phyloP scores from a whole-genome alignment of 2,797 vertebrate species.

The Discoglossus pictus region DNA sequence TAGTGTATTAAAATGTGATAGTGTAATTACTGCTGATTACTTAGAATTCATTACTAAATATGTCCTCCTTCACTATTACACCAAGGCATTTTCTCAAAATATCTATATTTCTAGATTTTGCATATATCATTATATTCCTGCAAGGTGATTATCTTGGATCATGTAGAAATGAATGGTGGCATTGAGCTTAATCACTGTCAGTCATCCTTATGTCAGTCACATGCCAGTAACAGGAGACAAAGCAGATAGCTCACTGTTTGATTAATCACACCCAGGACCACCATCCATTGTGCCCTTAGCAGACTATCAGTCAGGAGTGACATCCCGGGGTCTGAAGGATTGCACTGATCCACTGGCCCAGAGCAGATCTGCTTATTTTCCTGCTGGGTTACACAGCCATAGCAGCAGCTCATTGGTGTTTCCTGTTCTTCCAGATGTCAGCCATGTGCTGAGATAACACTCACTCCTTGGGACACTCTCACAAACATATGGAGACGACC shows the following conservation, averaged over 20 bases:
- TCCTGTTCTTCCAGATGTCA: conserved; percentile 61
- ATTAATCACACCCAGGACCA: conserved; percentile 37
- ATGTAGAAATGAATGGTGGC: conserved; percentile 26
- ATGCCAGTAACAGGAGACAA: conserved; percentile 28
- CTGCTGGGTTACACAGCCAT: conserved; percentile 10
- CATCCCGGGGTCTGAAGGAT: conserved; percentile 17
- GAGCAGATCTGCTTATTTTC: conserved; percentile 16
- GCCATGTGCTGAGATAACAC: conserved; percentile 52
- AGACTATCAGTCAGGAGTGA: conserved; percentile 43
- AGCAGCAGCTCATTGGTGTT: conserved; percentile 34
- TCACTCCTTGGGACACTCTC: conserved; percentile 47
- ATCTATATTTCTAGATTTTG: not conserved
- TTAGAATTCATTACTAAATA: too few species aligned
- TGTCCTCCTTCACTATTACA: too few species aligned
- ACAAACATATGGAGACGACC: conserved; percentile 53
- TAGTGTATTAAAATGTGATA: too few species aligned
- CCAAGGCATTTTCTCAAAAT: too few species aligned
- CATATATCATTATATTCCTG: conserved; percentile 13
- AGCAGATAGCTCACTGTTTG: conserved; percentile 31
- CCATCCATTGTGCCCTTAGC: conserved; percentile 34
- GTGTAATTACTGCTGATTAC: too few species aligned
- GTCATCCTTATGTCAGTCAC: conserved; percentile 33
- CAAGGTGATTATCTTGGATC: conserved; percentile 31
- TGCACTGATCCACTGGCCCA: conserved; percentile 23
- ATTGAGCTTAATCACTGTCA: conserved; percentile 25